Evolutionary conservation across 2,888 invertebrate genomes (phyloP), one percentile per base, ranked within the genome.

Genomic region (Ormyrus labotus): DNA sequence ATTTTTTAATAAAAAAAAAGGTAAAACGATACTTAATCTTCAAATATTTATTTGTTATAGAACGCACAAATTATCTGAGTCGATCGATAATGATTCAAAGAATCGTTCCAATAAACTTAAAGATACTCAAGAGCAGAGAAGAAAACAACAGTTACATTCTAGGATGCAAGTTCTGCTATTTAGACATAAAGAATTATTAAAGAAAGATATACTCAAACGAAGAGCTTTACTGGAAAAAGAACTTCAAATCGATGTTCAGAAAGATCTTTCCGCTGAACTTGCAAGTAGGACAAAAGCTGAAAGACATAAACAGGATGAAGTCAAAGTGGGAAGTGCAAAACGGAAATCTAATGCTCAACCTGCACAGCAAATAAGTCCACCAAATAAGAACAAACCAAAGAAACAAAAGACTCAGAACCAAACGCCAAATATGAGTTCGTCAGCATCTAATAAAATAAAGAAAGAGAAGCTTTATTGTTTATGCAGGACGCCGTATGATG

Each of bases 401-500:
- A 91, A 90, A 82, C 90, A 88, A 80, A 89, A 86, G 79, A 84
- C 87, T 11, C 87, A 88, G 83, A 87, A 88, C 73, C 87, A 87
- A 82, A 88, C 87, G 72, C 89, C 88, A 72, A 87, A 85, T 53
- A 86, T 86, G 69, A 88, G 83, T 68, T 11, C 87, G 58, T 87
- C 87, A 3, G 84, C 84, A 57, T 65, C 89, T 0, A 88, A 85
- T 83, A 86, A 88, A 63, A 86, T 90, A 13, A 95, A 94, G 87
- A 96, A 95, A 86, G 96, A 96, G 86, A 96, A 96, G 88, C 92
- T 98, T 2, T 95, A 97, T 87, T 99, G 99, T 89, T 92, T 97
- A 74, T 99, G 99, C 89, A 94, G 96, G 88, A 98, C 96, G 63
- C 97, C 98, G 5, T 99, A 99, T 89, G 98, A 99, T 91, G 96